A percentile compares a stretch with the other conserved stretches of the same genome.
Evolutionary conservation across 2,888 invertebrate species (phyloP).

Genomic region (Sinotaia quadrata): DNA sequence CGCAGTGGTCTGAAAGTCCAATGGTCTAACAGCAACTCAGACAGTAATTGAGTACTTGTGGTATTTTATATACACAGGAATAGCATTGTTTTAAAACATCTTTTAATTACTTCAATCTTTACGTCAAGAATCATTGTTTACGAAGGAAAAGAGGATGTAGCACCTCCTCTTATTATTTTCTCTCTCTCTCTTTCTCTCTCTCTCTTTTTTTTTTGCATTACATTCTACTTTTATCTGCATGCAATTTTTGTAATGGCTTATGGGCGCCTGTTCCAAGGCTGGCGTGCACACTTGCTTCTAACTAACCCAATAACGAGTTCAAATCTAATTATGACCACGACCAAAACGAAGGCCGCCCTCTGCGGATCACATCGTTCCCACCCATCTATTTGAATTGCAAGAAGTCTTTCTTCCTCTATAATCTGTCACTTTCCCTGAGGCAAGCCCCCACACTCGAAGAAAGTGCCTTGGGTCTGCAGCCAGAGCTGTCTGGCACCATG

Average conservation of each 20-base stretch:
- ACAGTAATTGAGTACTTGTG: too few relatives aligned
- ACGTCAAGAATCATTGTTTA: too few relatives aligned
- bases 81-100: too few relatives aligned
- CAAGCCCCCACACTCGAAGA: not conserved
- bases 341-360: conserved; percentile 24
- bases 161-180: too few relatives aligned
- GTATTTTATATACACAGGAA: too few relatives aligned
- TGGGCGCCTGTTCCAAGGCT: not conserved
- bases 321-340: conserved; percentile 27
- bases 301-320: conserved; percentile 32
- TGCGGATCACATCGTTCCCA: conserved; percentile 21
- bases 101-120: too few relatives aligned
- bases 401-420: not conserved
- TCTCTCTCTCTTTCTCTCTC: not conserved
- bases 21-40: too few relatives aligned
- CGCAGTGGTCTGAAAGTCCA: too few relatives aligned
- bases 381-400: conserved; percentile 29
- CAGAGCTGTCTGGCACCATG: too few relatives aligned
- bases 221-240: not conserved
- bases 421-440: not conserved
- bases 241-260: not conserved
- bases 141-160: too few relatives aligned
- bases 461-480: too few relatives aligned
- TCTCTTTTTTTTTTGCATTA: not conserved
- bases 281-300: conserved; percentile 20